Conservation (phyloP, 2,113 vertebrate species). For the Ptilorrhoa leucosticta region DNA sequence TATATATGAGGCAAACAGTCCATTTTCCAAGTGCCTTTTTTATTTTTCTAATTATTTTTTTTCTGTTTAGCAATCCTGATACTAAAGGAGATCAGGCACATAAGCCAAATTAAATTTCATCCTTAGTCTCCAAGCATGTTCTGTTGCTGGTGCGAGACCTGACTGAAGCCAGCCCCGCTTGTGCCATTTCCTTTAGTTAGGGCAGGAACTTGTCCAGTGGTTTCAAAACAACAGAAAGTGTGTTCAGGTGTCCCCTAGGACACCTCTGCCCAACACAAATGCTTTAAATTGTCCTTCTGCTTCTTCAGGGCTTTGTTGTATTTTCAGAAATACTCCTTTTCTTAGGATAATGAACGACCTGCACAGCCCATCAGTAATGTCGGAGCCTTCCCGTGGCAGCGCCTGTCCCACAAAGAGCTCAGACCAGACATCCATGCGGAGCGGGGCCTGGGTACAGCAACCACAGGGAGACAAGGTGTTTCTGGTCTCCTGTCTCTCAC, state of each 20-base stretch:
- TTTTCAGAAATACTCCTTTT: background rate
- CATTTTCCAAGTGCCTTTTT: background rate
- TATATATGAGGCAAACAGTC: background rate
- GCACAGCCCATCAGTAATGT: background rate
- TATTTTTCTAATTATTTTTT: background rate
- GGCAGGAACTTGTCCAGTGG: background rate
- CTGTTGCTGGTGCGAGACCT: background rate
- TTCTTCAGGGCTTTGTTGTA: background rate
- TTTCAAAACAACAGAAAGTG: background rate
- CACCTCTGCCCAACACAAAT: background rate
- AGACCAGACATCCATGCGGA: background rate
- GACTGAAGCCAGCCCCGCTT: background rate
- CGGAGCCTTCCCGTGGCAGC: fast-evolving
- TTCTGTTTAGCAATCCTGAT: background rate
- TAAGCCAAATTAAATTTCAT: background rate
- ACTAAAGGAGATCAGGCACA: background rate
- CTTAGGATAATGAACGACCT: background rate
- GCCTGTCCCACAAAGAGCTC: background rate
- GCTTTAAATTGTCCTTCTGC: background rate
- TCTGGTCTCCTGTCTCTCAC: background rate
- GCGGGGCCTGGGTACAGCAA: fast-evolving
- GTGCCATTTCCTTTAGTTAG: background rate
- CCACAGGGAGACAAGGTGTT: background rate
- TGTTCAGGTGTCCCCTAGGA: background rate
- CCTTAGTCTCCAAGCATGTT: background rate